Base-by-base conservation (phyloP, 2,113 vertebrate genomes). In the Myanophis thanlyinensis region DNA sequence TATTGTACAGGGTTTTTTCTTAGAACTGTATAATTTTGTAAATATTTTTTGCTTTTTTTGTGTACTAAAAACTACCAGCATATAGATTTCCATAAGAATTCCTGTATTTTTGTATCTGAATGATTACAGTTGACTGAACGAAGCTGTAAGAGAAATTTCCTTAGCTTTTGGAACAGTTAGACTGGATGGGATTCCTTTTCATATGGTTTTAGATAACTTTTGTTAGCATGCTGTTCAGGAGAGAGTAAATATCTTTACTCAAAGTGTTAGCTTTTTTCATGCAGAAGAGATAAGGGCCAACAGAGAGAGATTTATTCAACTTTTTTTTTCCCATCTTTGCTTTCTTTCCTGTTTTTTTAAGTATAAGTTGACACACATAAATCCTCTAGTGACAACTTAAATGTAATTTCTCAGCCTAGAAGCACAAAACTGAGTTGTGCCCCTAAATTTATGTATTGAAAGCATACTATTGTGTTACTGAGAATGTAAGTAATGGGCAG, bases 21-120 rank as follows among this genome's bases (percentile, higher is more conserved):
- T 98, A 97, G 98, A 98, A 95, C 94, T 98, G 97, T 98, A 97
- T 98, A 97, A 98, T 98, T 98, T 97, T 98, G 98, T 98, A 98
- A 98, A 98, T 98, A 98, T 93, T 97, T 87, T 80, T 97, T 96
- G 97, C 97, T 97, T 97, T 93, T 89, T 96, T 97, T 98, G 97
- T 98, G 98, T 98, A 97, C 97, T 97, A 97, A 98, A 80, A 97
- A 97, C 96, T 97, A 97, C 97, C 94, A 96, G 96, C 98, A 92
- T 97, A 97, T 98, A 98, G 97, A 98, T 98, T 98, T 98, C 98
- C 97, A 97, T 98, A 96, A 98, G 97, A 98, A 96, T 96, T 97
- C 98, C 98, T 98, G 98, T 98, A 98, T 98, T 98, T 98, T 98
- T 98, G 97, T 98, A 98, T 97, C 97, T 97, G 97, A 96, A 97